Evolutionary conservation across 2,888 invertebrate species (phyloP), one percentile per base, ranked within the genome.

Genomic region (Autographa gamma): DNA sequence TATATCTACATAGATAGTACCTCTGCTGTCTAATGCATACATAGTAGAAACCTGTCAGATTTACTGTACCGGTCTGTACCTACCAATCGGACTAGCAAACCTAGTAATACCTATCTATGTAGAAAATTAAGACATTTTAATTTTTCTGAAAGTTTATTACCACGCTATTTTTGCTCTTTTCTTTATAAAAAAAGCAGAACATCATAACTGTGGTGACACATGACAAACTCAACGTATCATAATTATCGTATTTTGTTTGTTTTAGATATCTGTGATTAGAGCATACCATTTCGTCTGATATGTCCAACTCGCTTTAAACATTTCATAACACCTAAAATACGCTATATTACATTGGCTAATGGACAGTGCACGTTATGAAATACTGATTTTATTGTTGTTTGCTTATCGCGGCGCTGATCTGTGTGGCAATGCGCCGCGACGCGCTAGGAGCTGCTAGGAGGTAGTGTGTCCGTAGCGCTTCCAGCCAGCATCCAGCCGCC

Each of bases 371-470:
- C n/a, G 65, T 64, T 73, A 69, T 43, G 58, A 60, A 78, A 72
- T 71, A 31, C 41, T 25, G 32, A 52, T 56, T 25, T 56, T 19
- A 56, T 61, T 71, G 66, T 60, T 73, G 74, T 63, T 69, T 70
- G 61, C 65, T 54, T 77, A 73, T 80, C 80, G 43, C 58, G 48
- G 54, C 31, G 58, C 63, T 66, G 64, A 74, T 76, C 70, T 69
- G 19, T 73, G 63, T 38, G 61, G 66, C 61, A 71, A 74, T 18
- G 70, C 43, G 19, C 56, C 13, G 25, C 25, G 38, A 54, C 66
- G n/a, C 62, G 19, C 38, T 32, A 32, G 59, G 25, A 52, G 9
- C 74, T 16, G 66, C 19, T 75, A 66, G 54, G 52, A 31, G 31
- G 48, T 19, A 62, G 64, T 64, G 13, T 48, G 48, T n/a, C 6